Percentiles rank a stretch among this genome's conserved stretches.
phyloP scores from a whole-genome alignment of 2,797 vertebrate species.

The Karalla daura region DNA sequence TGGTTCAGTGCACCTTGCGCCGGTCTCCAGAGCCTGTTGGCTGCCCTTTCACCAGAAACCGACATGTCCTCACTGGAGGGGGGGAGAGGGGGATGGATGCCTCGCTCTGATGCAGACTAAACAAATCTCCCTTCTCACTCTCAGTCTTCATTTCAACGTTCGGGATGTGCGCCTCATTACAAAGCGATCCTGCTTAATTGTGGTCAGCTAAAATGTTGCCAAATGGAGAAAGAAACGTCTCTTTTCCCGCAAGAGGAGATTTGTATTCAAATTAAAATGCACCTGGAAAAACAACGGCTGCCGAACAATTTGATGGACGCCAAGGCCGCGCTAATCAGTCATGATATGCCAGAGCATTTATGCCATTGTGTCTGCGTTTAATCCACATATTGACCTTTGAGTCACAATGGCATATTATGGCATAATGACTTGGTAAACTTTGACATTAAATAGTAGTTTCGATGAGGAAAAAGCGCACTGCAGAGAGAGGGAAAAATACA shows the following conservation, averaged over 20 bases:
- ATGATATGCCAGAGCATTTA: conserved; percentile 26
- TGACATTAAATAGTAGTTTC: conserved; percentile 37
- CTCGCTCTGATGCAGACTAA: conserved; percentile 58
- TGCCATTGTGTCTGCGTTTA: conserved; percentile 21
- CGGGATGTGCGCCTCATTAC: conserved; percentile 48
- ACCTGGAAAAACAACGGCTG: conserved; percentile 18
- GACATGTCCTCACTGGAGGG: conserved; percentile 63
- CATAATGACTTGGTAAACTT: conserved; percentile 26
- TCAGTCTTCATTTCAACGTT: conserved; percentile 63
- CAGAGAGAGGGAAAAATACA: conserved; percentile 43
- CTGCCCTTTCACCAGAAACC: conserved; percentile 69
- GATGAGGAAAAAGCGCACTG: conserved; percentile 27
- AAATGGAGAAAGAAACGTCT: conserved; percentile 37
- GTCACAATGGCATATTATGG: conserved; percentile 31
- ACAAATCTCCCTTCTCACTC: conserved; percentile 59
- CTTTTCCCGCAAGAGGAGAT: conserved; percentile 27
- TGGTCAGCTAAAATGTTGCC: conserved; percentile 38
- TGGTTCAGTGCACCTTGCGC: conserved; percentile 58
- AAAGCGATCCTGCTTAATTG: conserved; percentile 48
- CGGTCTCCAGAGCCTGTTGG: conserved; percentile 68
- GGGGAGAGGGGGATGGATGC: conserved; percentile 73
- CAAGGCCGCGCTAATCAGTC: conserved; percentile 35
- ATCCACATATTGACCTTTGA: conserved; percentile 40
- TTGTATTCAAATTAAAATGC: conserved; percentile 24
- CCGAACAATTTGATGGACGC: conserved; percentile 43